phyloP scores from a whole-genome alignment of 2,888 invertebrate genomes.

The Druceiella hillmani region DNA sequence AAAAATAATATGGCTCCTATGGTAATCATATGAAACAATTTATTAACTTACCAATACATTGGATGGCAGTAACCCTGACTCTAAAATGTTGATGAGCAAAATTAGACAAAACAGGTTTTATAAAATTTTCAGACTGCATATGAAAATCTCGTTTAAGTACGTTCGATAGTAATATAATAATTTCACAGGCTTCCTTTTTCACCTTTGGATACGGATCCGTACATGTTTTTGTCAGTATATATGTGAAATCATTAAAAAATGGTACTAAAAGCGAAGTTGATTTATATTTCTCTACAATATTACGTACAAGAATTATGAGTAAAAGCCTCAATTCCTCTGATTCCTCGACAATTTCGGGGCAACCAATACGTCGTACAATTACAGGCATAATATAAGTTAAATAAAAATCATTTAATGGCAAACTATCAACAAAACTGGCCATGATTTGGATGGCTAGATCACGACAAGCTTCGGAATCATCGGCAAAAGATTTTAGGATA shows the following conservation, averaged over 20 bases:
- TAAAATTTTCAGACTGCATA: constrained; percentile 64
- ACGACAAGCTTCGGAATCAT: constrained; percentile 59
- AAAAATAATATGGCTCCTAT: too few relatives aligned
- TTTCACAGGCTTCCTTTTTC: constrained; percentile 70
- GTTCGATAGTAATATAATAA: constrained; percentile 60
- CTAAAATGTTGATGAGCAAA: constrained; percentile 79
- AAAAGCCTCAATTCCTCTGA: constrained; percentile 77
- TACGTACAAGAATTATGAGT: constrained; percentile 59
- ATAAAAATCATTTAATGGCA: constrained; percentile 66
- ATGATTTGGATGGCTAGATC: constrained; percentile 53
- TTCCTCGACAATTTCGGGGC: constrained; percentile 61
- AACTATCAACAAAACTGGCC: constrained; percentile 47
- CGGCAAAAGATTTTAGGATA: constrained; percentile 43
- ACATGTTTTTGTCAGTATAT: constrained; percentile 65
- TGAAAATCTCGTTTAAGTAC: constrained; percentile 66
- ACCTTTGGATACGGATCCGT: constrained; percentile 77
- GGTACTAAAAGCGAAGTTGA: constrained; percentile 54
- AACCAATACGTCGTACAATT: constrained; percentile 70
- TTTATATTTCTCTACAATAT: constrained; percentile 60
- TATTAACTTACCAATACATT: constrained; percentile 63
- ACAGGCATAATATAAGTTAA: constrained; percentile 71
- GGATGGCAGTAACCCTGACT: constrained; percentile 68
- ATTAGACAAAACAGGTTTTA: constrained; percentile 67
- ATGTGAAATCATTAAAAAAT: constrained; percentile 71
- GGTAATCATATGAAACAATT: too few relatives aligned